Percentiles rank a stretch among this genome's conserved stretches.
Evolutionary conservation across 1,140 invertebrate genomes (phyloP).

Genomic region (Pomacea maculata): DNA sequence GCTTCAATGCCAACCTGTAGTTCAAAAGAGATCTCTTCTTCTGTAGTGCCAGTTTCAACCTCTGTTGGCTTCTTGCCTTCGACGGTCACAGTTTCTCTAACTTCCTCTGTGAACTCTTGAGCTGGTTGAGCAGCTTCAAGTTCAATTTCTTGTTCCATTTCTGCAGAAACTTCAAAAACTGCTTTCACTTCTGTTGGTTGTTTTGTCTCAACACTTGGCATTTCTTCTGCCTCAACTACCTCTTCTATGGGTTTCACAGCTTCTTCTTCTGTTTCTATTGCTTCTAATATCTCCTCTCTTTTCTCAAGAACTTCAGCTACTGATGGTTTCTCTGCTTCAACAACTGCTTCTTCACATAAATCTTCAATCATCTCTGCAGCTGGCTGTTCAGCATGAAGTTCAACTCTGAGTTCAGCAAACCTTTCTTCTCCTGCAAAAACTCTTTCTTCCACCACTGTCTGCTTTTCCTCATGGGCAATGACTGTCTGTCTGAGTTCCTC

Average conservation of each 20-base stretch:
- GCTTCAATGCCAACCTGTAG: slow-evolving; percentile 9
- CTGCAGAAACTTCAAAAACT: slow-evolving; percentile 9
- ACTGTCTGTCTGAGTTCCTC: slow-evolving; percentile 30
- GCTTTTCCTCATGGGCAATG: slow-evolving; percentile 31
- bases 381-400: slow-evolving; percentile 22
- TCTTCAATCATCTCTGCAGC: slow-evolving; percentile 27
- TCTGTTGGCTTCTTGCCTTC: slow-evolving; percentile 28
- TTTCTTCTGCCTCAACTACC: slow-evolving; percentile 24
- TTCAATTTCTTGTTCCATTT: slow-evolving; percentile 25
- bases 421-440: slow-evolving; percentile 20
- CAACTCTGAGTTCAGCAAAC: slow-evolving; percentile 19
- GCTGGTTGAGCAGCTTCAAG: slow-evolving; percentile 26
- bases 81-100: slow-evolving; percentile 26
- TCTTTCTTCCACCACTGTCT: slow-evolving; percentile 25
- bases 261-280: slow-evolving; percentile 21
- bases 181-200: slow-evolving; percentile 18
- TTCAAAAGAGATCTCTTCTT: slow-evolving; percentile 21
- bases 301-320: slow-evolving; percentile 10
- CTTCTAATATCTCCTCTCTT: slow-evolving; percentile 18
- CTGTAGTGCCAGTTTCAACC: slow-evolving; percentile 8
- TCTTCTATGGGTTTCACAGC: slow-evolving; percentile 27
- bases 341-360: slow-evolving; percentile 23
- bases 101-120: slow-evolving; percentile 26
- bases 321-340: slow-evolving; percentile 29
- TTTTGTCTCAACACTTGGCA: slow-evolving; percentile 18